Base-by-base conservation (phyloP, 2,797 vertebrate genomes). In the Eulemur coronatus region DNA sequence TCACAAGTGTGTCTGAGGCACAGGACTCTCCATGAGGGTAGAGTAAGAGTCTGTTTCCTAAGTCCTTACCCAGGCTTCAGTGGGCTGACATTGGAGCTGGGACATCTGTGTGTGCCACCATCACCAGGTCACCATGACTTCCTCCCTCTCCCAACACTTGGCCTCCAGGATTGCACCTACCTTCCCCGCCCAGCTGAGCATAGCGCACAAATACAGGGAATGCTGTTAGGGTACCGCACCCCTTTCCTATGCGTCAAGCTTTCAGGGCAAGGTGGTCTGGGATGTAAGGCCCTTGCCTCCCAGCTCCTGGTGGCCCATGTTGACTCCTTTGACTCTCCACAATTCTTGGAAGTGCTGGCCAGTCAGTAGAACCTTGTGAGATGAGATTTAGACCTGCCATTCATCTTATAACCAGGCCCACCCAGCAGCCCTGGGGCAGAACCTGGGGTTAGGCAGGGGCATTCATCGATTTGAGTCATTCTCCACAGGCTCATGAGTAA, bases 381-480 rank as follows among this genome's bases (percentile, higher is more conserved):
- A 33, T 61, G 50, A 86, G 61, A 55, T 70, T 70, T 24, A 91
- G 86, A 84, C 70, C 72, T 67, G 63, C 55, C 69, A 17, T 46
- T 93, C 82, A 46, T 84, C 84, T 95, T 70, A 84, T 84, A 82
- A 89, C 61, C 52, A 94, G 80, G n/a, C 26, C 26, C 52, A 75
- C 7, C 5, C 65, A 52, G 72, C 61, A 63, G 69, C 55, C 38
- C 63, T 81, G 61, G 94, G 86, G 52, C 61, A 86, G 88, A 93
- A 95, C 57, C 93, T 81, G 69, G 84, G 85, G 88, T 80, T 90
- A 73, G 89, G 88, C 48, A 87, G 96, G 97, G 96, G 82, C 95
- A 97, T 97, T 98, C 84, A 43, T 94, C 4, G 2, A 46, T 92
- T 97, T 98, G 98, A 97, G 91, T 97, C 96, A 97, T 79, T 96